Base-by-base conservation (phyloP, 2,797 vertebrate genomes). In the Loris lydekkerianus region DNA sequence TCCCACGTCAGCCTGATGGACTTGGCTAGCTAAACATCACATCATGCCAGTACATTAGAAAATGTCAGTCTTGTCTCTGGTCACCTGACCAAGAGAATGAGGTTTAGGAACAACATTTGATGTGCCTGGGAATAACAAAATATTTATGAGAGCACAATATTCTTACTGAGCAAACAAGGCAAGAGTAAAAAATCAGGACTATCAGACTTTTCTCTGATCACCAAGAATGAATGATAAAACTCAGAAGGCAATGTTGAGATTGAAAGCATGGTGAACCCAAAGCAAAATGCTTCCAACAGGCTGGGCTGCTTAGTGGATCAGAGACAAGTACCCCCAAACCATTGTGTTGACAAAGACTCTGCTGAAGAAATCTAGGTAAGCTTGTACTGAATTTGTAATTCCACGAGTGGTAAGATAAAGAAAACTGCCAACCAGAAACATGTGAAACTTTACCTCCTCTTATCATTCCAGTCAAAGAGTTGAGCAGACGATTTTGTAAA, bases 1-100 rank as follows among this genome's bases (percentile, higher is more conserved):
- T 94, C 89, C 78, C 27, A 6, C 60, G 93, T 83, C 90, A 92
- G 70, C 43, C 23, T 73, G 53, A 94, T 96, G 92, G 89, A 94
- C 96, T 92, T 97, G 25, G 4, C 81, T 95, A 69, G 93, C 95
- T 97, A 97, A 97, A 96, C 90, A 97, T 84, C 80, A 60, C 83
- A 95, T 92, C 73, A 89, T 87, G 96, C 34, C 27, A 76, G 53
- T 37, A 27, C 69, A 85, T 91, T 89, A 92, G 85, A 91, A 97
- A 96, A 96, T 94, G 85, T 95, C 95, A 91, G 29, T 58, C 73
- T 93, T 29, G 6, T 90, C 27, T 93, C 88, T 84, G 43, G 77
- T 85, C 72, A 84, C 73, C 72, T 82, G 46, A 70, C 69, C 56
- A 49, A 60, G 69, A 56, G 31, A 96, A 73, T 87, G 85, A 96